phyloP scores from a whole-genome alignment of 2,888 invertebrate genomes.

The Sminthurides aquaticus region DNA sequence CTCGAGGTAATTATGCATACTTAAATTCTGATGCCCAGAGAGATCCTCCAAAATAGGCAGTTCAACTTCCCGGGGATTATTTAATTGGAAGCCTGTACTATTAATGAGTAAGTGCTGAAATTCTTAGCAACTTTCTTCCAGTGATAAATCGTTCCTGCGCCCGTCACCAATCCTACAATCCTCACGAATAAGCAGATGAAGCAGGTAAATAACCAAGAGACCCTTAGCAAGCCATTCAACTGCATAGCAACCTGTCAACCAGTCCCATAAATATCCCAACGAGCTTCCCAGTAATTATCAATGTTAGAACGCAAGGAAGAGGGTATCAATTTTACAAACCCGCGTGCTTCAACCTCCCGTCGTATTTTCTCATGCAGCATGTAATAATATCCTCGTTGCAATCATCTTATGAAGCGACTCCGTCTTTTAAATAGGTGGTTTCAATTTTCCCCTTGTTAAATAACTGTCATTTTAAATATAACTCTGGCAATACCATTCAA shows the following conservation, averaged over 20 bases:
- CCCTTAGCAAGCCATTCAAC: too few relatives aligned
- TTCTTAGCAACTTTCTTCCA: background rate
- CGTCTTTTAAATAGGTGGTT: too few relatives aligned
- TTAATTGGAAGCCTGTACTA: constrained; percentile 5
- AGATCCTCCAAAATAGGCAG: background rate
- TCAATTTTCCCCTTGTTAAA: too few relatives aligned
- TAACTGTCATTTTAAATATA: too few relatives aligned
- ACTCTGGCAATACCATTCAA: too few relatives aligned
- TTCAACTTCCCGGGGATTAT: background rate
- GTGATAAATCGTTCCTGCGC: background rate
- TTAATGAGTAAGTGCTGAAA: constrained; percentile 4
- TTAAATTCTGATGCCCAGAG: background rate
- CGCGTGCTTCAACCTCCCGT: background rate
- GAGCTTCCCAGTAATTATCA: too few relatives aligned
- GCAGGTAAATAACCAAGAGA: background rate
- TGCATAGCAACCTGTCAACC: too few relatives aligned
- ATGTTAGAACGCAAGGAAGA: background rate
- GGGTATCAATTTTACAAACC: background rate
- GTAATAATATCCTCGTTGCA: too few relatives aligned
- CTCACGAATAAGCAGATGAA: too few relatives aligned
- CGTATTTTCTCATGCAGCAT: background rate
- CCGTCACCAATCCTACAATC: too few relatives aligned
- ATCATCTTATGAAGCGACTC: too few relatives aligned
- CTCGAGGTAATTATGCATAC: constrained; percentile 1
- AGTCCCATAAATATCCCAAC: too few relatives aligned